phyloP scores from a whole-genome alignment of 2,888 invertebrate genomes.

The Nasonovia ribisnigri region DNA sequence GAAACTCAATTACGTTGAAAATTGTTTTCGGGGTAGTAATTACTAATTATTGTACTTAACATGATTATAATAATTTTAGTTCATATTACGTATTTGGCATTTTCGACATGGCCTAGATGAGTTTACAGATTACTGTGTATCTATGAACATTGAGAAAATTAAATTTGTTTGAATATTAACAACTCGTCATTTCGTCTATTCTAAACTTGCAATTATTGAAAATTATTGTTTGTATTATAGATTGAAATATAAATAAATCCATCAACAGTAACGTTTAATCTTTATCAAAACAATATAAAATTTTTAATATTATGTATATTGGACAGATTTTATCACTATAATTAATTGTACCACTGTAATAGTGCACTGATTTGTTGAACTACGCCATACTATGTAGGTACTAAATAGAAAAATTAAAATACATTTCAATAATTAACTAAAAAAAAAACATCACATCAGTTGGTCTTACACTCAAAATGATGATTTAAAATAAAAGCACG shows the following conservation, averaged over 20 bases:
- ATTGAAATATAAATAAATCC: not conserved
- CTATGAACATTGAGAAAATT: not conserved
- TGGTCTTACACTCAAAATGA: not conserved
- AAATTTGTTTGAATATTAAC: not conserved
- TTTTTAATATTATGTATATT: not conserved
- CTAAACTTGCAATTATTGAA: not conserved
- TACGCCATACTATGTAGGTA: too few species aligned
- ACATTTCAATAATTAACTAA: not conserved
- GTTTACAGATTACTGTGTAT: not conserved
- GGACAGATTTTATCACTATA: not conserved
- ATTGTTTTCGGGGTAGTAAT: not conserved
- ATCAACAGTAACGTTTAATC: not conserved
- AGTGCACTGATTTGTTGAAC: too few species aligned
- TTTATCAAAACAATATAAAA: not conserved
- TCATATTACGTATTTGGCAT: not conserved
- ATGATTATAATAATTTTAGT: not conserved
- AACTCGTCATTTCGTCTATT: not conserved
- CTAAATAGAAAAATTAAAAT: not conserved
- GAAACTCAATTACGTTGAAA: not conserved
- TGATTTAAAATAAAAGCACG: not conserved
- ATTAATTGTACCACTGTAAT: too few species aligned
- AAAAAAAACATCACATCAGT: not conserved
- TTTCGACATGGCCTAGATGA: not conserved
- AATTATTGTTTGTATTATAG: not conserved
- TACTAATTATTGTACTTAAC: slow-evolving; percentile 8